Evolutionary conservation across 2,888 invertebrate genomes (phyloP).

Genomic region (Agrochola macilenta): DNA sequence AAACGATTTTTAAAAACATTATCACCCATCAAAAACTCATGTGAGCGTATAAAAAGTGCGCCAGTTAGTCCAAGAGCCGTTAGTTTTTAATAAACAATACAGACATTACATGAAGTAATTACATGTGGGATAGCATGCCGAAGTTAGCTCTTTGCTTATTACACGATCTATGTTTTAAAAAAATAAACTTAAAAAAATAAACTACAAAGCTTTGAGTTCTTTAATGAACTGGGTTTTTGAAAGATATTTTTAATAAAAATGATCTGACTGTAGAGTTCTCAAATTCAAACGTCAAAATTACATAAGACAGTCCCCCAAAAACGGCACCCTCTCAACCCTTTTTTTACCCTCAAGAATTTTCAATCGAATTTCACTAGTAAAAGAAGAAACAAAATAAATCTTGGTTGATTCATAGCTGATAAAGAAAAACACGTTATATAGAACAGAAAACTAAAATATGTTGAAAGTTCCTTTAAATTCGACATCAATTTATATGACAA

Average conservation of each 20-base stretch:
- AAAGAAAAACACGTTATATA: neutral
- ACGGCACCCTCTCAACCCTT: no score
- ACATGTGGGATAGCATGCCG: conserved; percentile 47
- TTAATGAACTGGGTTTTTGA: neutral
- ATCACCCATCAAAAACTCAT: conserved; percentile 60
- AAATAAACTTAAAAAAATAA: no score
- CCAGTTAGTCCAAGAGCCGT: conserved; percentile 60
- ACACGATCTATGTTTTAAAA: conserved; percentile 19
- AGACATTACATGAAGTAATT: conserved; percentile 68
- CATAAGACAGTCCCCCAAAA: no score
- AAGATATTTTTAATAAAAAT: neutral
- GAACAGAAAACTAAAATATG: neutral
- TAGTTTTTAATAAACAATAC: conserved; percentile 70
- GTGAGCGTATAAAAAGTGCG: conserved; percentile 58
- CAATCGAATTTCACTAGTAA: neutral
- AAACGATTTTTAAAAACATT: conserved; percentile 59
- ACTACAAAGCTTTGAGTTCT: neutral
- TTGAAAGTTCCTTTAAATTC: neutral
- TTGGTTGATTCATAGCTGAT: no score
- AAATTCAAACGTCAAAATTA: no score
- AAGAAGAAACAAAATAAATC: neutral
- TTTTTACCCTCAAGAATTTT: accelerated
- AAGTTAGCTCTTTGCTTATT: conserved; percentile 42
- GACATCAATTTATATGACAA: neutral
- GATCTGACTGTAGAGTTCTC: neutral